Base-by-base conservation (phyloP, 1,140 invertebrate genomes). In the Drosophila suzukii region DNA sequence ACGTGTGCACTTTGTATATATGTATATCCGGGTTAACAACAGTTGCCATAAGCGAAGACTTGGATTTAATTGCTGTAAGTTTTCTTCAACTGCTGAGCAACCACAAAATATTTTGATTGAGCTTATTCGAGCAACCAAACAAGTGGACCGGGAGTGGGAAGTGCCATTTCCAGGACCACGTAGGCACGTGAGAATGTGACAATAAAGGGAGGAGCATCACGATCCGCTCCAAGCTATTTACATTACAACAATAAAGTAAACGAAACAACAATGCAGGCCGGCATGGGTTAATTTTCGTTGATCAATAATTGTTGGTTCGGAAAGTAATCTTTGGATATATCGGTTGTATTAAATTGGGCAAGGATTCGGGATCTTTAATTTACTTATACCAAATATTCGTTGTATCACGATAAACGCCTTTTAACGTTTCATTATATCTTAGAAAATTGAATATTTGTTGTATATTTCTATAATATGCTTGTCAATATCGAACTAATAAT, bases 71-170 rank as follows among this genome's bases (percentile, higher is more conserved):
- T 38, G 30, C 2, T n/a, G 17, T 13, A 61, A 66, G 38, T 30
- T 41, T 15, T 15, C 10, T 15, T 13, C 66, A 70, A 62, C 63
- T 66, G 63, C 13, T 66, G 58, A 24, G 24, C 57, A 73, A 73
- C 44, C 57, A 41, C 39, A 41, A 44, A 51, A 36, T 75, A 58
- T 55, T 78, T 32, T 71, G 50, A 70, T 76, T 88, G 78, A 89
- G 84, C 83, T 83, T 83, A 83, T 88, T 88, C 84, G 84, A 78
- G 83, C 81, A 85, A 85, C 73, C 65, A 62, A 84, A 75, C 47
- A 66, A 41, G 44, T 50, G 51, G 43, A 15, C n/a, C 51, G 43
- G 44, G 32, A 38, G 10, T 20, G n/a, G 59, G n/a, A 32, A 10
- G 4, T 10, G 12, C 34, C 11, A 27, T 32, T 44, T 24, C n/a